Evolutionary conservation across 1,140 invertebrate species (phyloP).

Genomic region (Grapholita molesta): DNA sequence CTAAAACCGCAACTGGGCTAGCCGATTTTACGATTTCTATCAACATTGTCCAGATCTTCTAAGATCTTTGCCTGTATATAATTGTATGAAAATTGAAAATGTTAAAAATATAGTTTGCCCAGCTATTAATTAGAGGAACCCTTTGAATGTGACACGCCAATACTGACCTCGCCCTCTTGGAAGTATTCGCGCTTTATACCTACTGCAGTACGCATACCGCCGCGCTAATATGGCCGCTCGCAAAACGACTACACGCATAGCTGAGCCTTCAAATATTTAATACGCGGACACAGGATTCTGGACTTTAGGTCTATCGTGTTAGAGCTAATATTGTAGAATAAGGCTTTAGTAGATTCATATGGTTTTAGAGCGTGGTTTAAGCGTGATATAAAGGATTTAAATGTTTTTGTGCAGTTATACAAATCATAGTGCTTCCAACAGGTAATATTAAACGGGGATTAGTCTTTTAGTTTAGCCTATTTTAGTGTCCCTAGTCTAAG

Average conservation of each 20-base stretch:
- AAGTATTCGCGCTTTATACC: background rate
- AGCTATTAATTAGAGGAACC: background rate
- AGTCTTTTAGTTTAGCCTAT: no score
- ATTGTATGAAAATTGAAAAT: no score
- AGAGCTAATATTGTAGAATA: background rate
- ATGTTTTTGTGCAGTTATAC: no score
- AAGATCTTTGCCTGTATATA: no score
- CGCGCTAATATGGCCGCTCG: background rate
- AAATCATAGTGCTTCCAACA: no score
- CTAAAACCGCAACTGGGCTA: no score
- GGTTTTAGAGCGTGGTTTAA: background rate
- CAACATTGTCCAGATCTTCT: no score
- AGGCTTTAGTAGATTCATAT: background rate
- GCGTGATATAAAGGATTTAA: background rate
- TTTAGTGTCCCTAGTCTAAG: no score
- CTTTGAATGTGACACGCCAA: background rate
- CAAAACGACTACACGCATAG: background rate
- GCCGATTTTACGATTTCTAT: no score
- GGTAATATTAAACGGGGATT: no score
- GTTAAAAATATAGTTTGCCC: no score
- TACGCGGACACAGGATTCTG: constrained; percentile 22
- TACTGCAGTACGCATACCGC: background rate
- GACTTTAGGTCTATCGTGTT: background rate
- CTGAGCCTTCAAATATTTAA: constrained; percentile 34
- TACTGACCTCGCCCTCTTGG: background rate